Base-by-base conservation (phyloP, 2,113 vertebrate genomes). In the Pholis gunnellus region DNA sequence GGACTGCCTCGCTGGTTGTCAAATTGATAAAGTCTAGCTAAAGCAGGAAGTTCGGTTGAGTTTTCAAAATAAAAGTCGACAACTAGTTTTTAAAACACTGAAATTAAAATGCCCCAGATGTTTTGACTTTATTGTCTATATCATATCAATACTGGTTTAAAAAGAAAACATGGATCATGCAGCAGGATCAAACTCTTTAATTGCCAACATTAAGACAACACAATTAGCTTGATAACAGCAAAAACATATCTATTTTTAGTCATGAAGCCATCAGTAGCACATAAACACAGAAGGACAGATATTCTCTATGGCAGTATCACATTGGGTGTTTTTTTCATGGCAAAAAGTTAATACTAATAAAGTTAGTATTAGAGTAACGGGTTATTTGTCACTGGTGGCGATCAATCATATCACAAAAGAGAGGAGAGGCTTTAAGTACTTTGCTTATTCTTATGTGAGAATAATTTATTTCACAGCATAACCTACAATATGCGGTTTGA, bases 401-500 rank as follows among this genome's bases (percentile, higher is more conserved):
- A 42, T 66, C 6, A 61, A 48, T 78, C 31, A 74, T 18, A 48
- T 77, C 34, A 77, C 27, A 56, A 7, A 25, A 9, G 42, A 18
- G 34, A 68, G 29, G 22, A 63, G 56, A 67, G 56, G 17, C 34
- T 10, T 70, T 38, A 22, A 63, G 80, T 71, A 18, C 44, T 87
- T 36, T 22, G 52, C 9, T 22, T 65, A n/a, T 59, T 27, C 9
- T 72, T 31, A 60, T 40, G 29, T 15, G 14, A 56, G 22, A n/a
- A 27, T n/a, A n/a, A n/a, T 64, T 40, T 89, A 97, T 90, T 98
- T 98, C 6, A 98, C 90, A 0, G 95, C 97, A 0, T 96, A 95
- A 0, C 97, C 97, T 0, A 94, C 2, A 15, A 97, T 93, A 90
- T 97, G 97, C 0, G 94, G 93, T 34, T 81, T 85, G 1, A 96